These are phyloP conservation scores for Halyomorpha halys DNA, from an alignment of 1,140 invertebrate species.

Conservation along the genomic window DNA sequence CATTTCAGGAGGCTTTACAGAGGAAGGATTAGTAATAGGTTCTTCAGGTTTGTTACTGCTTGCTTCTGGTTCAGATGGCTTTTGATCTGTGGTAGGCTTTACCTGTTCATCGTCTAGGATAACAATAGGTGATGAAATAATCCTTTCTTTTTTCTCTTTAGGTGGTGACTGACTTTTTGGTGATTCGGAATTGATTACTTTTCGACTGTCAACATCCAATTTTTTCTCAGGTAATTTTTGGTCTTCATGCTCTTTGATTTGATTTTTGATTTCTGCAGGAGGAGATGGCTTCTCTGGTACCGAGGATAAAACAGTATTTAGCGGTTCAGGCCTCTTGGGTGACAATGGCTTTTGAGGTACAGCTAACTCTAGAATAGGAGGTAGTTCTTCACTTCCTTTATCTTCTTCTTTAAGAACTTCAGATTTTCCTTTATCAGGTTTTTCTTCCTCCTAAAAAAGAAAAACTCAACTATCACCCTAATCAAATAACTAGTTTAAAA, in stretches of 20 bases:
- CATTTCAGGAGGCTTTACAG: slow-evolving; percentile 48
- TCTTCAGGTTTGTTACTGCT: slow-evolving; percentile 22
- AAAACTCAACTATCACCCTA: neutral
- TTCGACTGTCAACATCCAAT: no score
- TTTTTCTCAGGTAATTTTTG: no score
- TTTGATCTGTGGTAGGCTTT: slow-evolving; percentile 2
- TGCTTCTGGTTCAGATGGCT: neutral
- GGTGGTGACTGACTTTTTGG: neutral
- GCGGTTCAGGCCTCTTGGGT: neutral
- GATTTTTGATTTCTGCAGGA: no score
- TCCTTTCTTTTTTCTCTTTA: slow-evolving; percentile 8
- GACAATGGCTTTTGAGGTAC: neutral
- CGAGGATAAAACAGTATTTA: no score
- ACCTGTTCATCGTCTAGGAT: slow-evolving; percentile 32
- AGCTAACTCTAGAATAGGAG: slow-evolving; percentile 4
- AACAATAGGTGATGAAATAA: slow-evolving; percentile 29
- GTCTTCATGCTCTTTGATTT: no score
- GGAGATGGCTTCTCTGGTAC: no score
- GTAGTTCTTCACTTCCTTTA: slow-evolving; percentile 6
- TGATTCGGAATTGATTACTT: no score
- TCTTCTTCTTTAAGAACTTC: slow-evolving; percentile 5
- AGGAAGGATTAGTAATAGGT: slow-evolving; percentile 34
- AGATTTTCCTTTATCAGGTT: neutral
- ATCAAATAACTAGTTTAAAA: neutral
- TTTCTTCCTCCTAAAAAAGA: slow-evolving; percentile 2